phyloP scores from a whole-genome alignment of 1,140 invertebrate genomes.

The Calephelis nemesis region DNA sequence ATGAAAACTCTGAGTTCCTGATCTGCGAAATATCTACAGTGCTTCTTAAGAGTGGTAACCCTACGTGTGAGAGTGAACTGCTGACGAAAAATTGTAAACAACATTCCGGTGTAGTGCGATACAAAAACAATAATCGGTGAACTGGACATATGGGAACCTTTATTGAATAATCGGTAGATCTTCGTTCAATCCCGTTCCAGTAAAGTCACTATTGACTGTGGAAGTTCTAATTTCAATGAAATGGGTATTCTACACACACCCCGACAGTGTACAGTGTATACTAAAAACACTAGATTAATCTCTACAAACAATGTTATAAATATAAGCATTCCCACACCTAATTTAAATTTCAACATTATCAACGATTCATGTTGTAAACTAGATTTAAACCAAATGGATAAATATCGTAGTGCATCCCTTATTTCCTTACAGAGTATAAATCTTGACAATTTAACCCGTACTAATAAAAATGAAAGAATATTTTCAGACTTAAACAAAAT shows the following conservation, averaged over 20 bases:
- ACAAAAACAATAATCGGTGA: conserved; percentile 9
- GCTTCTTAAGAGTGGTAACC: conserved; percentile 12
- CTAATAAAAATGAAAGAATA: neutral
- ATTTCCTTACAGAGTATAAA: neutral
- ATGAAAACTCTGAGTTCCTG: conserved; percentile 1
- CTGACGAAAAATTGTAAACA: conserved; percentile 4
- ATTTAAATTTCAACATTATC: conserved; percentile 13
- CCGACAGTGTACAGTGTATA: neutral
- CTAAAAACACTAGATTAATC: neutral
- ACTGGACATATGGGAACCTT: conserved; percentile 17
- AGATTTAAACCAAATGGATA: neutral
- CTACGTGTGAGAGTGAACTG: conserved; percentile 26
- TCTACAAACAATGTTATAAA: neutral
- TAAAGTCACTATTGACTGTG: conserved; percentile 2
- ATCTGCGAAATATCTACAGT: conserved; percentile 20
- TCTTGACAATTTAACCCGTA: neutral
- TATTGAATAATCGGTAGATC: conserved; percentile 25
- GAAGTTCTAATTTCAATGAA: neutral
- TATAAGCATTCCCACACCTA: neutral
- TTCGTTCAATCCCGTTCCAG: conserved; percentile 18
- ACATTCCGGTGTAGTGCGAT: conserved; percentile 14
- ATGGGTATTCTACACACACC: conserved; percentile 1
- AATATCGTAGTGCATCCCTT: neutral
- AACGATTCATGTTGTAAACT: conserved; percentile 18
- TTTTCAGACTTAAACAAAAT: conserved; percentile 5